phyloP scores from a whole-genome alignment of 2,797 vertebrate species.

The Lacerta bilineata region DNA sequence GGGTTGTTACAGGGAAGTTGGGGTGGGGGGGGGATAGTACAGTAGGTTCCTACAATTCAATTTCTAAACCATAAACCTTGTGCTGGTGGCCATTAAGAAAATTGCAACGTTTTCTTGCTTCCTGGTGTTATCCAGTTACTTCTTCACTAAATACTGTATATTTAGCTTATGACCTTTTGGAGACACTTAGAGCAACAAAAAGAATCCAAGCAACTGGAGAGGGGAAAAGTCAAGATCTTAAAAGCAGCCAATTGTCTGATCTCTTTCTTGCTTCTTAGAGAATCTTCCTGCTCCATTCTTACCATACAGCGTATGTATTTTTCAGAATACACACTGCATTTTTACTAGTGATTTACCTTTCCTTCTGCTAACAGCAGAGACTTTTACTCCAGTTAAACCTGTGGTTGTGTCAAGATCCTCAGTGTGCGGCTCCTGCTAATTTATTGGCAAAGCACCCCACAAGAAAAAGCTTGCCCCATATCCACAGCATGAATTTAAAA shows the following conservation, averaged over 20 bases:
- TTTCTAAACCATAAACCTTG: slow-evolving; percentile 75
- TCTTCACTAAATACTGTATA: slow-evolving; percentile 75
- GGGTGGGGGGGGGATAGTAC: slow-evolving; percentile 60
- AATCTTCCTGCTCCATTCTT: slow-evolving; percentile 40
- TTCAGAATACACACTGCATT: slow-evolving; percentile 54
- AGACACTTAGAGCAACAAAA: slow-evolving; percentile 70
- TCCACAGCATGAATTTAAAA: too few species aligned
- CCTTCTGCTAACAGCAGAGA: slow-evolving; percentile 42
- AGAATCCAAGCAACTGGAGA: slow-evolving; percentile 53
- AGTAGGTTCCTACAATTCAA: slow-evolving; percentile 73
- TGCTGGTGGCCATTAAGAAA: slow-evolving; percentile 76
- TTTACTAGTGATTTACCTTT: slow-evolving; percentile 51
- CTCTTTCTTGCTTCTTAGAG: slow-evolving; percentile 29
- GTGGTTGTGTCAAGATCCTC: neutral
- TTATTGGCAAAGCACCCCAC: too few species aligned
- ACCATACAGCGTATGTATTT: slow-evolving; percentile 57
- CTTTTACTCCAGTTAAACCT: slow-evolving; percentile 17
- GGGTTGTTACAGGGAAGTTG: neutral
- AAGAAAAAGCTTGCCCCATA: too few species aligned
- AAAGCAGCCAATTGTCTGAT: slow-evolving; percentile 57
- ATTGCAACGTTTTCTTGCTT: slow-evolving; percentile 75
- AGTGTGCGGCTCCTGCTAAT: too few species aligned
- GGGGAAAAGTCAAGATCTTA: slow-evolving; percentile 23
- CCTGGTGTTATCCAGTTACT: slow-evolving; percentile 78
- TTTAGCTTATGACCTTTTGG: slow-evolving; percentile 74